phyloP scores from a whole-genome alignment of 35 echinoderm and acorn worm genomes.

The Ptychodera flava region DNA sequence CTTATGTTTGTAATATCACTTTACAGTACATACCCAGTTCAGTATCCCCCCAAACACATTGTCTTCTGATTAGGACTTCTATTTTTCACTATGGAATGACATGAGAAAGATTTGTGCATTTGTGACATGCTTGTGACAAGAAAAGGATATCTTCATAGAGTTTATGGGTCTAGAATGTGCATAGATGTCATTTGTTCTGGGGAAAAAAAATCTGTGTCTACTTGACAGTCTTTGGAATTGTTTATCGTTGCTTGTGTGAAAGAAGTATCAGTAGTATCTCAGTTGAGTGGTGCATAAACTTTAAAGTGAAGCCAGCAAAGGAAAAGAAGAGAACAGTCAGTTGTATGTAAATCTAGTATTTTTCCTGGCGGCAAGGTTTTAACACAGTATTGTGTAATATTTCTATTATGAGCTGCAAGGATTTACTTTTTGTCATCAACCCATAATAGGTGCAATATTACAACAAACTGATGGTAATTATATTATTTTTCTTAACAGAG shows the following conservation, averaged over 20 bases:
- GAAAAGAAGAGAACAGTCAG: not conserved
- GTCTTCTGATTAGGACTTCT: too few species aligned
- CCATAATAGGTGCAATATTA: conserved; percentile 30
- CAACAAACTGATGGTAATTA: not conserved
- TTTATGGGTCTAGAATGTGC: too few species aligned
- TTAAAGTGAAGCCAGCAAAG: not conserved
- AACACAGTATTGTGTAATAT: not conserved
- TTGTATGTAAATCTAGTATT: not conserved
- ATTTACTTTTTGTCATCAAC: not conserved
- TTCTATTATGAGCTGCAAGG: not conserved
- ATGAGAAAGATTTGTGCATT: too few species aligned
- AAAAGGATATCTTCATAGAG: too few species aligned
- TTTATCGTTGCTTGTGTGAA: too few species aligned
- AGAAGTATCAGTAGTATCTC: too few species aligned
- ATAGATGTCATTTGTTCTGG: too few species aligned
- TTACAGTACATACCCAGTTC: not conserved
- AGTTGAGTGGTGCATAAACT: too few species aligned
- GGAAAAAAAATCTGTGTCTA: too few species aligned
- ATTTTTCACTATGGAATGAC: too few species aligned
- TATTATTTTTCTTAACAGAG: not conserved
- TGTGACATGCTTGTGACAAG: too few species aligned
- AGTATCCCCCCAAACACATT: not conserved
- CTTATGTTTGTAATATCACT: not conserved
- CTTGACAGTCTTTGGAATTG: too few species aligned
- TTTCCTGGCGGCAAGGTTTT: not conserved